A percentile compares a stretch with the other conserved stretches of the same genome.
Evolutionary conservation across 2,797 vertebrate genomes (phyloP).

Genomic region (Sebastolobus altivelis): DNA sequence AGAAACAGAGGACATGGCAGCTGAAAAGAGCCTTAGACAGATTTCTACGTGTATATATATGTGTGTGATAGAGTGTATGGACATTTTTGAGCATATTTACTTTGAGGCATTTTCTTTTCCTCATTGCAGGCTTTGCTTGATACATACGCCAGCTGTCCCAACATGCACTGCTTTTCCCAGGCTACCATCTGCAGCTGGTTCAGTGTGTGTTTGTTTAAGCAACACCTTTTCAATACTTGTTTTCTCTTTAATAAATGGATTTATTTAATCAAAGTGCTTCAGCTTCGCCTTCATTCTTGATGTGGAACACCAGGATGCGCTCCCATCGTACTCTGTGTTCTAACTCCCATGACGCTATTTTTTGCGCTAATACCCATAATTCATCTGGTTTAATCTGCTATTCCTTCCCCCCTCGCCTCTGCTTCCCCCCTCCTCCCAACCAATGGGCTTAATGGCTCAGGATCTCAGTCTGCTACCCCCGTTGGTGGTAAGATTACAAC

Average conservation of each 20-base stretch:
- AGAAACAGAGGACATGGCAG: conserved; percentile 44
- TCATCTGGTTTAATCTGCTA: conserved; percentile 93
- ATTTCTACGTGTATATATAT: background rate
- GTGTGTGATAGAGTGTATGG: background rate
- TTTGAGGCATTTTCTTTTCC: conserved; percentile 54
- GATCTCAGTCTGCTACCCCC: conserved; percentile 98
- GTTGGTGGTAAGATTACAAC: conserved; percentile 95
- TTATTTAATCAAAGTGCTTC: conserved; percentile 50
- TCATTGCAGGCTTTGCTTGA: conserved; percentile 67
- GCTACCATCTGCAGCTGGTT: conserved; percentile 63
- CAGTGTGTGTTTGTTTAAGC: conserved; percentile 51
- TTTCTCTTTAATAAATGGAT: conserved; percentile 51
- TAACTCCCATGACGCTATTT: conserved; percentile 86
- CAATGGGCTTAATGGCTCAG: conserved; percentile 92
- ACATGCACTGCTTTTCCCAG: conserved; percentile 78
- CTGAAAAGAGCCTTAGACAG: conserved; percentile 34
- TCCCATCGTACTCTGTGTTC: conserved; percentile 79
- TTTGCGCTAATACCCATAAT: conserved; percentile 85
- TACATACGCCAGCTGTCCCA: conserved; percentile 57
- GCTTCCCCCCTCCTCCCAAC: conserved; percentile 79
- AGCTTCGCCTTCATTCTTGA: conserved; percentile 69
- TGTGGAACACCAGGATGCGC: conserved; percentile 59
- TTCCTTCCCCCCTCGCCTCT: conserved; percentile 85
- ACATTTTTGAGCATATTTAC: conserved; percentile 50
- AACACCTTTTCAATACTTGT: conserved; percentile 36